phyloP scores from a whole-genome alignment of 2,797 vertebrate genomes.

The Tiaroga cobitis region DNA sequence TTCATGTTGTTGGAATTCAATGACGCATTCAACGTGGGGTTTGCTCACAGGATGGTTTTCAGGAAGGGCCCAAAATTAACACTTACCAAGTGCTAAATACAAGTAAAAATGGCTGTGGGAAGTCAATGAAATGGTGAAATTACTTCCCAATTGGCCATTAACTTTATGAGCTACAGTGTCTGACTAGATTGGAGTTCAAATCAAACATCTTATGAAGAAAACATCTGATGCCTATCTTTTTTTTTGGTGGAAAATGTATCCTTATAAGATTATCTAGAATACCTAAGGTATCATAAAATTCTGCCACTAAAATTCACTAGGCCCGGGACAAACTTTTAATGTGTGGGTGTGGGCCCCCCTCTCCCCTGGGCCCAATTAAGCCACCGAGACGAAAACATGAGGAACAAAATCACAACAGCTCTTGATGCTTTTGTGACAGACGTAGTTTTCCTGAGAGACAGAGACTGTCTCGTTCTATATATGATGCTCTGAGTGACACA shows the following conservation, averaged over 20 bases:
- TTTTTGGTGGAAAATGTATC: neutral
- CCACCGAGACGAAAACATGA: neutral
- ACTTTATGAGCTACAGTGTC: neutral
- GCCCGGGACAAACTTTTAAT: conserved; percentile 13
- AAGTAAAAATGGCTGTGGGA: neutral
- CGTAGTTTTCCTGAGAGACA: conserved; percentile 20
- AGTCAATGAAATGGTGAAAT: neutral
- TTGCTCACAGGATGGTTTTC: neutral
- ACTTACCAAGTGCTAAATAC: neutral
- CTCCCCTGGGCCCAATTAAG: conserved; percentile 14
- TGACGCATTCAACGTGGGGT: neutral
- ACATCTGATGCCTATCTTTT: neutral
- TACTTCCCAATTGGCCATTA: neutral
- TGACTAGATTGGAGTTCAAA: neutral
- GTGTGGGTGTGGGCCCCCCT: conserved; percentile 16
- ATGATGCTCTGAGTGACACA: conserved; percentile 16
- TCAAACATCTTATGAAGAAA: neutral
- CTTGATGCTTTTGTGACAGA: conserved; percentile 37
- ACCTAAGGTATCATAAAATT: neutral
- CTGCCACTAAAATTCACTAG: conserved; percentile 9
- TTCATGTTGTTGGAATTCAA: neutral
- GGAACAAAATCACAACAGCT: conserved; percentile 17
- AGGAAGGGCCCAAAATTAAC: neutral
- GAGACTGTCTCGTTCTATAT: neutral
- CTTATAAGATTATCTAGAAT: conserved; percentile 3